These are phyloP conservation scores for Seriola dumerili DNA, from an alignment of 2,113 vertebrate species.

Conservation along the genomic window DNA sequence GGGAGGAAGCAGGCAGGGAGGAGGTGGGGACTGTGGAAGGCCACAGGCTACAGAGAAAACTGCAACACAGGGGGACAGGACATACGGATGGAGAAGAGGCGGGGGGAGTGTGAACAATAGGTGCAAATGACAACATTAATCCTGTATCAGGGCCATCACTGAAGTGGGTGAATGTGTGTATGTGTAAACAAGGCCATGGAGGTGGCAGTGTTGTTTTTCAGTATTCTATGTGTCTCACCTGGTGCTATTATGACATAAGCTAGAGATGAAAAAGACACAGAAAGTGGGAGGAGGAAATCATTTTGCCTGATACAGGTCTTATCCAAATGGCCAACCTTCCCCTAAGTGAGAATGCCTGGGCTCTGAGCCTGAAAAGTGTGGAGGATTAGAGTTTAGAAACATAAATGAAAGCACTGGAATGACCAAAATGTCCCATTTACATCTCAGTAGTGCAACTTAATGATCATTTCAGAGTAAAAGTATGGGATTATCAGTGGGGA, in stretches of 20 bases:
- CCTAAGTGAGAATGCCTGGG: not conserved
- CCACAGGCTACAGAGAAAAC: conserved; percentile 32
- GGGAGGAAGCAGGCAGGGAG: conserved; percentile 35
- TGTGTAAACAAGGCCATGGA: conserved; percentile 61
- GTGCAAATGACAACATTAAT: conserved; percentile 61
- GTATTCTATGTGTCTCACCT: conserved; percentile 3
- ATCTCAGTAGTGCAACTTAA: conserved; percentile 47
- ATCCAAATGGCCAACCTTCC: conserved; percentile 6
- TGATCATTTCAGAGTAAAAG: conserved; percentile 46
- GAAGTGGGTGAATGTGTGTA: conserved; percentile 21
- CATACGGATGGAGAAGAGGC: conserved; percentile 41
- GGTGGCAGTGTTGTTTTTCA: conserved; percentile 37
- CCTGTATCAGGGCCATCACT: conserved; percentile 41
- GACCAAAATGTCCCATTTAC: conserved; percentile 58
- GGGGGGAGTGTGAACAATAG: conserved; percentile 42
- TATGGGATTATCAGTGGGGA: conserved; percentile 40
- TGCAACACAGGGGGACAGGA: conserved; percentile 44
- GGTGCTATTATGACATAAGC: conserved; percentile 21
- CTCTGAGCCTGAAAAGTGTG: conserved; percentile 10
- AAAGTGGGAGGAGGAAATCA: not conserved
- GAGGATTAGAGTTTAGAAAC: conserved; percentile 43
- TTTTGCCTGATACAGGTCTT: not conserved
- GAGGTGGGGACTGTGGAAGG: conserved; percentile 43
- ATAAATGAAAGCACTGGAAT: conserved; percentile 51
- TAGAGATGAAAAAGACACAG: not conserved